These are phyloP conservation scores for Orientallactaga sibirica DNA, from an alignment of 2,797 vertebrate species.

Conservation along the genomic window DNA sequence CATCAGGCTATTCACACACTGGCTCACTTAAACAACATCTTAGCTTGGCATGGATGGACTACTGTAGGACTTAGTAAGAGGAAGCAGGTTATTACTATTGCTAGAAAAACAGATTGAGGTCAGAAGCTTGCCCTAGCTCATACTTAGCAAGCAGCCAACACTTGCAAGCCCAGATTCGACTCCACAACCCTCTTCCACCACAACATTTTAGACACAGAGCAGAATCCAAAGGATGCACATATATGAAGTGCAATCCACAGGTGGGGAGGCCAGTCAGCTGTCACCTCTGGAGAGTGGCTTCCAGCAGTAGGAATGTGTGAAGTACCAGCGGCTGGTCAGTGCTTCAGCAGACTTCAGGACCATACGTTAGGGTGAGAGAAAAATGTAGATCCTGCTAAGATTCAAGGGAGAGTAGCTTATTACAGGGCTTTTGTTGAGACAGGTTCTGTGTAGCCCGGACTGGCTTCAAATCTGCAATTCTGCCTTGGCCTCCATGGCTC, in stretches of 20 bases:
- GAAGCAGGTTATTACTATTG: neutral
- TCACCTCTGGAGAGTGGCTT: neutral
- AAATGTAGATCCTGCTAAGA: neutral
- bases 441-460: neutral
- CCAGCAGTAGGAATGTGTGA: neutral
- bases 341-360: neutral
- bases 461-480: neutral
- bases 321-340: neutral
- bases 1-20: neutral
- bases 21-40: neutral
- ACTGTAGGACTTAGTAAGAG: neutral
- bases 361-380: neutral
- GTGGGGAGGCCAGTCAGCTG: neutral
- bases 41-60: neutral
- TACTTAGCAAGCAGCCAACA: neutral
- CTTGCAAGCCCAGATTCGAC: conserved; percentile 22
- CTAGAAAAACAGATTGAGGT: neutral
- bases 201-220: neutral
- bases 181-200: neutral
- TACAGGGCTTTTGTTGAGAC: neutral
- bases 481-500: neutral
- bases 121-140: neutral
- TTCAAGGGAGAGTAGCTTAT: neutral
- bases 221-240: neutral
- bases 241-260: too few relatives aligned